A percentile compares a stretch with the other conserved stretches of the same genome.
phyloP scores from a whole-genome alignment of 1,140 invertebrate species.

The Pseudomyrmex pallidus region DNA sequence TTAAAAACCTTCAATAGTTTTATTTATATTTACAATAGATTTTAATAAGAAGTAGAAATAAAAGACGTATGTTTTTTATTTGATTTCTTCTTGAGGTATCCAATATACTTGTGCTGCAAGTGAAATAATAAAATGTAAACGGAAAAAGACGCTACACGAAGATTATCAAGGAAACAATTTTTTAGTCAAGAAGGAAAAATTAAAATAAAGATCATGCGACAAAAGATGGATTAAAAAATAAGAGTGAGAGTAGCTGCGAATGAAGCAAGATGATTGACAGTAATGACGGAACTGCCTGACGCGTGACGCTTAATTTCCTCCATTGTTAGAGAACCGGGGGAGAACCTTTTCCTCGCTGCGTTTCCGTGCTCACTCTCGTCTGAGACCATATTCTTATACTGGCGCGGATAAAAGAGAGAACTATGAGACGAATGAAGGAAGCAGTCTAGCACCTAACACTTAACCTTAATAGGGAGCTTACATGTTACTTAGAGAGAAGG shows the following conservation, averaged over 20 bases:
- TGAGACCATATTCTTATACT: conserved; percentile 39
- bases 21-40: too few relatives aligned
- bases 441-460: conserved; percentile 31
- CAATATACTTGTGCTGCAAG: too few relatives aligned
- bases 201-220: neutral
- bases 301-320: conserved; percentile 55
- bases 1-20: too few relatives aligned
- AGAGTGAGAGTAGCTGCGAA: conserved; percentile 33
- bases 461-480: conserved; percentile 49
- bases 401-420: conserved; percentile 40
- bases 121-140: too few relatives aligned
- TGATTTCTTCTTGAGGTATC: too few relatives aligned
- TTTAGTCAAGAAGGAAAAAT: neutral
- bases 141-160: neutral
- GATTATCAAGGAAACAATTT: conserved; percentile 3
- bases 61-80: too few relatives aligned
- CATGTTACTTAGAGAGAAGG: conserved; percentile 39
- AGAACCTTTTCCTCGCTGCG: conserved; percentile 25
- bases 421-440: conserved; percentile 34
- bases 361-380: conserved; percentile 37
- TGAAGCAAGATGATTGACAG: conserved; percentile 54
- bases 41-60: too few relatives aligned
- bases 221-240: conserved; percentile 17
- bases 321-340: conserved; percentile 38
- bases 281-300: conserved; percentile 56